Evolutionary conservation across 2,113 vertebrate genomes (phyloP).

Genomic region (Nipponia nippon): DNA sequence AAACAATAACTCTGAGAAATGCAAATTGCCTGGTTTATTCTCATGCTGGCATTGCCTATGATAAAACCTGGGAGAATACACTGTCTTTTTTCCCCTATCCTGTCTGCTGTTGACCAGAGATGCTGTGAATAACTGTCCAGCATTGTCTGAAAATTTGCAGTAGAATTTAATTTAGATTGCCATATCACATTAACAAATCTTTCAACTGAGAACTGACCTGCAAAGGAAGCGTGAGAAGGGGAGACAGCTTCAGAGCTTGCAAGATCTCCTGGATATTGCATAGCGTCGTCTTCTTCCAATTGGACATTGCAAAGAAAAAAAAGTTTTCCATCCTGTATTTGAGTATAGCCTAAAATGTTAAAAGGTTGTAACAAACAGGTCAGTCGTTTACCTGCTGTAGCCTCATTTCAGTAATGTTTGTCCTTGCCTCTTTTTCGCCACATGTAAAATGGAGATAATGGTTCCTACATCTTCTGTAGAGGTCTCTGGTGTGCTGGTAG

Average conservation of each 20-base stretch:
- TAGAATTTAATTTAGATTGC: not conserved
- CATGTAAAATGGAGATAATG: conserved; percentile 23
- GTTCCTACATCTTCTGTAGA: conserved; percentile 30
- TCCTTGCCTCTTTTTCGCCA: not conserved
- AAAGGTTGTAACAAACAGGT: not conserved
- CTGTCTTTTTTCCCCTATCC: not conserved
- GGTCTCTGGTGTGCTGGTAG: conserved; percentile 44
- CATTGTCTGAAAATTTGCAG: not conserved
- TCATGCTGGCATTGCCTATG: not conserved
- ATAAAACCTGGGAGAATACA: not conserved
- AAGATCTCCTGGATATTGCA: not conserved
- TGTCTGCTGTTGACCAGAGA: not conserved
- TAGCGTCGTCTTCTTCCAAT: not conserved
- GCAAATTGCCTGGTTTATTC: not conserved
- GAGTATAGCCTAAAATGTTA: not conserved
- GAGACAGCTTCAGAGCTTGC: not conserved
- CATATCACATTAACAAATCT: not conserved
- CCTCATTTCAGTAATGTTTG: conserved; percentile 2
- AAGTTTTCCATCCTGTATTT: not conserved
- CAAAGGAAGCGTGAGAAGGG: not conserved
- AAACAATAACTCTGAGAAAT: not conserved
- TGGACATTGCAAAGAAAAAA: not conserved
- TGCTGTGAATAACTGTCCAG: not conserved
- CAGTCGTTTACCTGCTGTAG: not conserved
- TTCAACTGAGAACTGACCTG: not conserved